A percentile compares a stretch with the other conserved stretches of the same genome.
Conservation (phyloP, 2,797 vertebrate genomes). For the Labroides dimidiatus region DNA sequence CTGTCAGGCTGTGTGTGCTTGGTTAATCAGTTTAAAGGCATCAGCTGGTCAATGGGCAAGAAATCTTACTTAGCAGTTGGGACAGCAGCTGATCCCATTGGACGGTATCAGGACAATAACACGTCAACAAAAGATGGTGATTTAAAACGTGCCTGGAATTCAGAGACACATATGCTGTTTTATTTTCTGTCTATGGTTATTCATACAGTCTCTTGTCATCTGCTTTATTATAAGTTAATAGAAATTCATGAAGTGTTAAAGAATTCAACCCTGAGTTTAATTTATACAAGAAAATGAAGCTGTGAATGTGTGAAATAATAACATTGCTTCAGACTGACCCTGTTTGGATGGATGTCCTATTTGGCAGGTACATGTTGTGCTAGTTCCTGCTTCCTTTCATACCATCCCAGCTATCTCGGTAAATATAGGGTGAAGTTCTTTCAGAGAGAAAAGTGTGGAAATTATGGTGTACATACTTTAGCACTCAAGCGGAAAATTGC, state of each 20-base stretch:
- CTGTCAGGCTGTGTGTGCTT: constrained; percentile 1
- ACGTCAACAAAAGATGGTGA: not conserved
- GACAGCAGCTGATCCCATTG: constrained; percentile 23
- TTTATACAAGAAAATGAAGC: not conserved
- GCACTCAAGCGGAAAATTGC: not conserved
- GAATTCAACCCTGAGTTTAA: not conserved
- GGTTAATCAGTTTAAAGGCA: constrained; percentile 13
- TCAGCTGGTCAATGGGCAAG: constrained; percentile 12
- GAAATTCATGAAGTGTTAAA: not conserved
- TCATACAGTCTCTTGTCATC: not conserved
- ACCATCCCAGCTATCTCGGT: not conserved
- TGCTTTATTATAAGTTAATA: not conserved
- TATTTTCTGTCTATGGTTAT: not conserved
- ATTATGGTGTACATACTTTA: not conserved
- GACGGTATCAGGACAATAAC: constrained; percentile 8
- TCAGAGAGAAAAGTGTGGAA: not conserved
- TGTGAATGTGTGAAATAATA: constrained; percentile 9
- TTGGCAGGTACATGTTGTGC: constrained; percentile 22
- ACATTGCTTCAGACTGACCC: constrained; percentile 4
- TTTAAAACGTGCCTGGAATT: constrained; percentile 11
- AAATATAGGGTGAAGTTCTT: not conserved
- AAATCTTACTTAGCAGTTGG: constrained; percentile 32
- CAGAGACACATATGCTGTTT: constrained; percentile 1
- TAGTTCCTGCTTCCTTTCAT: constrained; percentile 22
- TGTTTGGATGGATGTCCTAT: constrained; percentile 11